Evolutionary conservation across 2,797 vertebrate species (phyloP).

Genomic region (Numenius phaeopus): DNA sequence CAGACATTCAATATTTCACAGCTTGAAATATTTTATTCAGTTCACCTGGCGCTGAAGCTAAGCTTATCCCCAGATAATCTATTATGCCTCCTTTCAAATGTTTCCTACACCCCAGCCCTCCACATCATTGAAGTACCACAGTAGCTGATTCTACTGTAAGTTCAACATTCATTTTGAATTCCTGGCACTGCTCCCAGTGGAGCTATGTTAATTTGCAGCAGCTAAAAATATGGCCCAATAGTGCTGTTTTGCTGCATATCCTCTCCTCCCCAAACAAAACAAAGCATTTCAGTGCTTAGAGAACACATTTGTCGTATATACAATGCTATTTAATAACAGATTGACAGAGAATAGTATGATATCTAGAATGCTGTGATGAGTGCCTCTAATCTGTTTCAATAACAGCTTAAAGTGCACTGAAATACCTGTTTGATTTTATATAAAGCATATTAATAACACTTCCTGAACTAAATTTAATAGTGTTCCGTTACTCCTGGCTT

Average conservation of each 20-base stretch:
- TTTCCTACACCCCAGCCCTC: slow-evolving; percentile 9
- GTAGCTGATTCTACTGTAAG: slow-evolving; percentile 51
- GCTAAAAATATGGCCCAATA: slow-evolving; percentile 60
- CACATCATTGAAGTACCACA: slow-evolving; percentile 6
- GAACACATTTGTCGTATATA: slow-evolving; percentile 19
- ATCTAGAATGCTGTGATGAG: background rate
- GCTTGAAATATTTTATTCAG: slow-evolving; percentile 12
- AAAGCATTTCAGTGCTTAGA: slow-evolving; percentile 32
- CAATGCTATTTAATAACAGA: slow-evolving; percentile 14
- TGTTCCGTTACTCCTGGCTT: background rate
- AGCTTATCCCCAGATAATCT: slow-evolving; percentile 18
- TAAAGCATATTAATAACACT: slow-evolving; percentile 3
- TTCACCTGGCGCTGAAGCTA: slow-evolving; percentile 18
- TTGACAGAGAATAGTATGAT: background rate
- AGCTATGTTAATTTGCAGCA: slow-evolving; percentile 55
- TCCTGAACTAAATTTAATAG: background rate
- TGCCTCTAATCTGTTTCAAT: slow-evolving; percentile 30
- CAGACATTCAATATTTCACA: background rate
- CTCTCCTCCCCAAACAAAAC: slow-evolving; percentile 45
- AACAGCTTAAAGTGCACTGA: background rate
- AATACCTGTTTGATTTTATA: slow-evolving; percentile 24
- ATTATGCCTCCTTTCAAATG: slow-evolving; percentile 27
- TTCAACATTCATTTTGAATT: slow-evolving; percentile 61
- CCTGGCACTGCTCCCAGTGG: slow-evolving; percentile 55
- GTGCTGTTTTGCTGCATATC: slow-evolving; percentile 9